Conservation (phyloP, 2,113 vertebrate species). For the Progne subis region DNA sequence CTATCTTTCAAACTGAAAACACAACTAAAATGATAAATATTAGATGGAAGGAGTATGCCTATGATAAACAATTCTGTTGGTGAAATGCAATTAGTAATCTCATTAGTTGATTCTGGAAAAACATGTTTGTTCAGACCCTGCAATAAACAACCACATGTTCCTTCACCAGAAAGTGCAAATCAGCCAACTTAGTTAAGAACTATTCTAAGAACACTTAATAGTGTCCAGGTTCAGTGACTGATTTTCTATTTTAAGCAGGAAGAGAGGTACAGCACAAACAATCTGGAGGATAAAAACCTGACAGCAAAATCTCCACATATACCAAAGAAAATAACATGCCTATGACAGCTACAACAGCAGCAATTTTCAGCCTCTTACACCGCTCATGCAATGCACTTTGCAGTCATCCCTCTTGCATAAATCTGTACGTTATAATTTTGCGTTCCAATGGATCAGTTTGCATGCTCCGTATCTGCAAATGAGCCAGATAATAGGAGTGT, state of each 20-base stretch:
- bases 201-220: slow-evolving; percentile 67
- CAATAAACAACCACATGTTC: slow-evolving; percentile 54
- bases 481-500: slow-evolving; percentile 68
- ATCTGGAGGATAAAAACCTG: slow-evolving; percentile 64
- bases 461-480: slow-evolving; percentile 69
- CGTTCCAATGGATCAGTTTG: slow-evolving; percentile 62
- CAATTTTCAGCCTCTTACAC: slow-evolving; percentile 73
- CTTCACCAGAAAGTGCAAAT: slow-evolving; percentile 58
- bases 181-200: slow-evolving; percentile 63
- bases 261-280: slow-evolving; percentile 57
- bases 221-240: slow-evolving; percentile 29
- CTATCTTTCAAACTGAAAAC: background rate
- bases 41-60: background rate
- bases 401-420: slow-evolving; percentile 73
- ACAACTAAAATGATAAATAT: background rate
- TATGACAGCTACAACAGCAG: slow-evolving; percentile 76
- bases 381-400: slow-evolving; percentile 53
- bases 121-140: slow-evolving; percentile 28
- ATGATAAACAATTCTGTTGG: background rate
- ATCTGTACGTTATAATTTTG: slow-evolving; percentile 71
- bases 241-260: slow-evolving; percentile 60
- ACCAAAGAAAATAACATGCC: slow-evolving; percentile 67
- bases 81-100: background rate
- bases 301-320: slow-evolving; percentile 68
- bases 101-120: background rate